Evolutionary conservation across 2,888 invertebrate species (phyloP).

Genomic region (Xylota segnis): DNA sequence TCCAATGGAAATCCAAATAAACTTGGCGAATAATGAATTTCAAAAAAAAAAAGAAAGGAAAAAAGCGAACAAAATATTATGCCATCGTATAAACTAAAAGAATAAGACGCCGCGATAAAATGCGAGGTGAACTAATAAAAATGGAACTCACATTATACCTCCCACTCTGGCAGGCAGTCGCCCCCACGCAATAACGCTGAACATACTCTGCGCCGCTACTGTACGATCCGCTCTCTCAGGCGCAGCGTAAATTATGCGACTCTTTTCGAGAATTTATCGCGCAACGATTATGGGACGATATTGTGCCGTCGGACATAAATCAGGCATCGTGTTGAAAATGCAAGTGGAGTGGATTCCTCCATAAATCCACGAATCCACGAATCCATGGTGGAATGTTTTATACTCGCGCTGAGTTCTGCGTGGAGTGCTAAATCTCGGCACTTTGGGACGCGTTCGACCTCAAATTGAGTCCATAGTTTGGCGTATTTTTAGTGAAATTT

Average conservation of each 20-base stretch:
- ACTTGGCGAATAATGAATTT: slow-evolving; percentile 54
- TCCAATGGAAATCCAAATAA: slow-evolving; percentile 67
- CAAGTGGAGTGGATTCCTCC: slow-evolving; percentile 59
- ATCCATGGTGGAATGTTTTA: slow-evolving; percentile 22
- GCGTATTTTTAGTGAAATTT: slow-evolving; percentile 54
- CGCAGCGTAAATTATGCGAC: slow-evolving; percentile 59
- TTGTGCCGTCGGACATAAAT: slow-evolving; percentile 61
- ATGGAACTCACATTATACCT: slow-evolving; percentile 55
- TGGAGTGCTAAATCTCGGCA: slow-evolving; percentile 47
- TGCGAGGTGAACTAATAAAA: slow-evolving; percentile 64
- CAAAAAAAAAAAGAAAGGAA: slow-evolving; percentile 27
- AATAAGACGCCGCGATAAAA: slow-evolving; percentile 62
- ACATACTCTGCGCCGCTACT: slow-evolving; percentile 48
- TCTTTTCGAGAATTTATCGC: slow-evolving; percentile 63
- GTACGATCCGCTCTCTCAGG: slow-evolving; percentile 46
- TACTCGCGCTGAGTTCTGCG: neutral
- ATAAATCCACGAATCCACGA: slow-evolving; percentile 25
- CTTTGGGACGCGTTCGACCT: slow-evolving; percentile 40
- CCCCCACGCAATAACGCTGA: slow-evolving; percentile 35
- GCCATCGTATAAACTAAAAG: slow-evolving; percentile 54
- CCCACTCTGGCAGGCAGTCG: slow-evolving; percentile 12
- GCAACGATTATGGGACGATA: slow-evolving; percentile 69
- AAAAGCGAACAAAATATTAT: slow-evolving; percentile 28
- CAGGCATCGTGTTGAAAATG: slow-evolving; percentile 62
- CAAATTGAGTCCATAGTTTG: slow-evolving; percentile 53